Evolutionary conservation across 2,113 vertebrate genomes (phyloP).

Genomic region (Neotoma lepida): DNA sequence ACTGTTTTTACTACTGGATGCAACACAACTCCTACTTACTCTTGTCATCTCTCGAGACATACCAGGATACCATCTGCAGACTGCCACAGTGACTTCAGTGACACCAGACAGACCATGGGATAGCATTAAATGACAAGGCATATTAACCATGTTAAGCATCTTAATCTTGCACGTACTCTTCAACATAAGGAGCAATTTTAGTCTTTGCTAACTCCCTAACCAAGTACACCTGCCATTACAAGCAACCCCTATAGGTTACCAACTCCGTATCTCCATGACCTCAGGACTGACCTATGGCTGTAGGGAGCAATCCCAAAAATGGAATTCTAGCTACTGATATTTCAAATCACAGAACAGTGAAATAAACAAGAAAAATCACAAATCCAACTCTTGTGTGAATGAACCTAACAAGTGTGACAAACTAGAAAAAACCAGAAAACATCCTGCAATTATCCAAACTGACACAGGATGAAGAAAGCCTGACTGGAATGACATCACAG

Average conservation of each 20-base stretch:
- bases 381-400: neutral
- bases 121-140: neutral
- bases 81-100: slow-evolving; percentile 27
- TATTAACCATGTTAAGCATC: neutral
- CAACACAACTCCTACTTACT: slow-evolving; percentile 51
- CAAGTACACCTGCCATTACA: neutral
- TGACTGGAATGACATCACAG: neutral
- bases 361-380: neutral
- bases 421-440: neutral
- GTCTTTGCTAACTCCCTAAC: neutral
- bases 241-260: neutral
- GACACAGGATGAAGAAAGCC: neutral
- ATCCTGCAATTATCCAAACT: neutral
- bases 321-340: neutral
- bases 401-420: slow-evolving; percentile 10
- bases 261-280: neutral
- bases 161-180: neutral
- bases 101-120: neutral
- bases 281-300: neutral
- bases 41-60: neutral
- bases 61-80: neutral
- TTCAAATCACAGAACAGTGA: neutral
- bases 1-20: slow-evolving; percentile 67
- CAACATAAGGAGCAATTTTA: neutral
- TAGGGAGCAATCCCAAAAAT: neutral